Base-by-base conservation (phyloP, 2,113 vertebrate species). In the Semnornis frantzii region DNA sequence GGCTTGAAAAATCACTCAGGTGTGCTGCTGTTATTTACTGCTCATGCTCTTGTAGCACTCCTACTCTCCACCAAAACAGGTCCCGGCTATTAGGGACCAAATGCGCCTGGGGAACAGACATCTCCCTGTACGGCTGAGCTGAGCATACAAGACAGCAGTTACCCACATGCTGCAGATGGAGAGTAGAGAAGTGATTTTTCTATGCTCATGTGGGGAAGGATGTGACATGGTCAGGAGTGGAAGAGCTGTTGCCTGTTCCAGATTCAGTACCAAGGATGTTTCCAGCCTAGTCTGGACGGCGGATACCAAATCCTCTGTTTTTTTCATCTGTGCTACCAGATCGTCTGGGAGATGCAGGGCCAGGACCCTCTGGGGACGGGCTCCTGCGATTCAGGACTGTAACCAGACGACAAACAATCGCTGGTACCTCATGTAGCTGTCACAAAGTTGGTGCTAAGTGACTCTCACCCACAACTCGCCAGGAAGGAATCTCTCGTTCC, bases 21-120 rank as follows among this genome's bases (percentile, higher is more conserved):
- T 71, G 76, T 72, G 69, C 46, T 52, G 63, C 59, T 82, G 44
- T 23, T 34, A 27, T 69, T 75, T 81, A 52, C 31, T 76, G 55
- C 63, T 13, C 7, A 37, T 25, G 14, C 44, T 73, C 21, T 74
- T 12, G 57, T 2, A 64, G 59, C 52, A 5, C 13, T 33, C 5
- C 73, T 20, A 8, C 46, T 34, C 3, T 16, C 27, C 62, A 8
- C n/a, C 0, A 1, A 70, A 77, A 1, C 59, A 5, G 14, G 21
- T 34, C 27, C 71, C 8, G 31, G 25, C 37, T 79, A 8, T 24
- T 20, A 44, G 82, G 57, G 55, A 13, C 28, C 9, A 84, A 31
- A 3, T 1, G 5, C 23, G 48, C 10, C 15, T 3, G 7, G 30
- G 71, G 30, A 87, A 27, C 1, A 5, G 62, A n/a, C 19, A 58